A percentile compares a stretch with the other conserved stretches of the same genome.
These are phyloP conservation scores for Bombus superbus DNA, from an alignment of 1,140 invertebrate species.

Conservation along the genomic window DNA sequence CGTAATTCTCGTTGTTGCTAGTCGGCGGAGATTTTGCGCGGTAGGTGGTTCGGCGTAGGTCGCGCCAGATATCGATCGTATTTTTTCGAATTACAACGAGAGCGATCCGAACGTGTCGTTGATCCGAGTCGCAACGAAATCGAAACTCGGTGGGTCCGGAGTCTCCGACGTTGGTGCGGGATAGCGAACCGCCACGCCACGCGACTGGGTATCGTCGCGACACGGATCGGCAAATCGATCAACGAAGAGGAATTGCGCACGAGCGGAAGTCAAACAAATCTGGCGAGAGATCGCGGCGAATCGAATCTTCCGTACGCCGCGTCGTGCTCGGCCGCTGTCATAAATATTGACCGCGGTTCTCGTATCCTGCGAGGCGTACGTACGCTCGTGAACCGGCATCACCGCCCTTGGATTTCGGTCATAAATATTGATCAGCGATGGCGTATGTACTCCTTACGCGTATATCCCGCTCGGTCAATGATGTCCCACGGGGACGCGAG, in stretches of 20 bases:
- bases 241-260: background rate
- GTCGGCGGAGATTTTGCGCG: too few species aligned
- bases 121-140: background rate
- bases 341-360: conserved; percentile 68
- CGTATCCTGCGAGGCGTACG: conserved; percentile 51
- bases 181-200: too few species aligned
- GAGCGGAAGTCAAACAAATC: background rate
- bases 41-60: too few species aligned
- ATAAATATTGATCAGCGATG: conserved; percentile 68
- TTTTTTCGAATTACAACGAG: background rate
- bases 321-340: conserved; percentile 33
- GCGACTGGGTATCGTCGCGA: too few species aligned
- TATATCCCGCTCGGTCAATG: conserved; percentile 58
- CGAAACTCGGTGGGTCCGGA: background rate
- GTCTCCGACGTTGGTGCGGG: too few species aligned
- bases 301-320: conserved; percentile 1
- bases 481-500: conserved; percentile 57
- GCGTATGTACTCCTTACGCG: conserved; percentile 48
- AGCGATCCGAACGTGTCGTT: background rate
- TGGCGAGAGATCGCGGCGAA: background rate
- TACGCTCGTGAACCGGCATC: conserved; percentile 49
- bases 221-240: conserved; percentile 1
- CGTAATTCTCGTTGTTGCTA: background rate
- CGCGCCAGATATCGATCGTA: too few species aligned
- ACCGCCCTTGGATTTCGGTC: conserved; percentile 67